A percentile compares a stretch with the other conserved stretches of the same genome.
Evolutionary conservation across 2,888 invertebrate genomes (phyloP).

Genomic region (Dusona sp.): DNA sequence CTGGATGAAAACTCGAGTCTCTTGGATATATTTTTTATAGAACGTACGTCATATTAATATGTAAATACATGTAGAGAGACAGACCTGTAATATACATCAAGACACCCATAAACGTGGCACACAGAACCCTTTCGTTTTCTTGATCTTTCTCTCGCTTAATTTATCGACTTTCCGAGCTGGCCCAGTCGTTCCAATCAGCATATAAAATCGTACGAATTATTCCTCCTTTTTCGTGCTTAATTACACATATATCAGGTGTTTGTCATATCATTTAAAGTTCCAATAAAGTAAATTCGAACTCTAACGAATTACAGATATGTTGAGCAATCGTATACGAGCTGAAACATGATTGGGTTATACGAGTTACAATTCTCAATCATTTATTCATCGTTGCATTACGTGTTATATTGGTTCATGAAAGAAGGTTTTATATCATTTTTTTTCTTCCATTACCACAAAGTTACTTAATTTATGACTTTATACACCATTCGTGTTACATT

Average conservation of each 20-base stretch:
- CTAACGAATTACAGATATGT: slow-evolving; percentile 61
- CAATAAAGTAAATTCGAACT: slow-evolving; percentile 56
- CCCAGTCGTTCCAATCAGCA: slow-evolving; percentile 62
- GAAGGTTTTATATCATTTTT: background rate
- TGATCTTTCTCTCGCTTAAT: slow-evolving; percentile 56
- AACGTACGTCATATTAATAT: background rate
- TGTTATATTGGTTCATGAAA: slow-evolving; percentile 3
- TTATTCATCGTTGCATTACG: slow-evolving; percentile 46
- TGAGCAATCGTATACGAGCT: slow-evolving; percentile 26
- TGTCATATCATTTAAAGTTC: slow-evolving; percentile 68
- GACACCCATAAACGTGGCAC: slow-evolving; percentile 13
- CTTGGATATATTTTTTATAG: slow-evolving; percentile 12
- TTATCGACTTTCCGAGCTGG: slow-evolving; percentile 61
- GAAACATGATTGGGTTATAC: slow-evolving; percentile 38
- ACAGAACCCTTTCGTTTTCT: background rate
- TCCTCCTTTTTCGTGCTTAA: slow-evolving; percentile 34
- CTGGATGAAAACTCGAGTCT: slow-evolving; percentile 23
- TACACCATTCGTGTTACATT: background rate
- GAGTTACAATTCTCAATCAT: slow-evolving; percentile 30
- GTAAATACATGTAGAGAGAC: background rate
- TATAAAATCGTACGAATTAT: slow-evolving; percentile 27
- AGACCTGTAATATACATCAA: slow-evolving; percentile 2
- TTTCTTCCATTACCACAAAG: background rate
- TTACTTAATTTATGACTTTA: slow-evolving; percentile 34
- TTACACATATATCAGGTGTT: slow-evolving; percentile 63